Conservation (phyloP, 2,888 invertebrate genomes). For the Apodemia hepburni region DNA sequence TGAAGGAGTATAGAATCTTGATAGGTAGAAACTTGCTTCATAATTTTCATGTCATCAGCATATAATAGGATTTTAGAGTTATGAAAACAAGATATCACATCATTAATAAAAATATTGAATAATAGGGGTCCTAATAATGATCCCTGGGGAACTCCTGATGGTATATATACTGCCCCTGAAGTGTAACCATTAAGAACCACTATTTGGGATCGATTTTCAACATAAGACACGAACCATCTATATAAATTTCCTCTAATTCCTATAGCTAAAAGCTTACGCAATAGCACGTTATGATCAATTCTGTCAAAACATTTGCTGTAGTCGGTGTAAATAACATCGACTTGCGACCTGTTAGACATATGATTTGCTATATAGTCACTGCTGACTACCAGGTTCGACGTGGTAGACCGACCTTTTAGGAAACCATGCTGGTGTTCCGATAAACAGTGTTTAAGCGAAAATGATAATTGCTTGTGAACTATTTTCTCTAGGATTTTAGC, state of each 20-base stretch:
- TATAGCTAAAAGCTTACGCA: not conserved
- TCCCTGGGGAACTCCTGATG: constrained; percentile 25
- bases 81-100: constrained; percentile 21
- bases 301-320: not conserved
- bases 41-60: constrained; percentile 28
- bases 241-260: constrained; percentile 15
- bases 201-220: constrained; percentile 16
- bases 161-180: constrained; percentile 16
- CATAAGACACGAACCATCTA: constrained; percentile 8
- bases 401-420: too few relatives aligned
- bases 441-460: too few relatives aligned
- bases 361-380: too few relatives aligned
- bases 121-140: constrained; percentile 26
- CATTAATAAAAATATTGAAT: constrained; percentile 27
- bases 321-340: too few relatives aligned
- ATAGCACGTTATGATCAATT: not conserved
- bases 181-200: constrained; percentile 20
- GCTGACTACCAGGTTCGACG: too few relatives aligned
- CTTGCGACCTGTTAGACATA: too few relatives aligned
- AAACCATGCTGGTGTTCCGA: too few relatives aligned
- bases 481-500: not conserved
- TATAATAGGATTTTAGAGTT: constrained; percentile 21
- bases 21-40: constrained; percentile 4
- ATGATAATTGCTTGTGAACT: too few relatives aligned
- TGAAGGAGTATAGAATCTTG: constrained; percentile 14